Percentiles rank a stretch among this genome's conserved stretches.
Conservation (phyloP, 2,888 invertebrate species). For the Furcula furcula region DNA sequence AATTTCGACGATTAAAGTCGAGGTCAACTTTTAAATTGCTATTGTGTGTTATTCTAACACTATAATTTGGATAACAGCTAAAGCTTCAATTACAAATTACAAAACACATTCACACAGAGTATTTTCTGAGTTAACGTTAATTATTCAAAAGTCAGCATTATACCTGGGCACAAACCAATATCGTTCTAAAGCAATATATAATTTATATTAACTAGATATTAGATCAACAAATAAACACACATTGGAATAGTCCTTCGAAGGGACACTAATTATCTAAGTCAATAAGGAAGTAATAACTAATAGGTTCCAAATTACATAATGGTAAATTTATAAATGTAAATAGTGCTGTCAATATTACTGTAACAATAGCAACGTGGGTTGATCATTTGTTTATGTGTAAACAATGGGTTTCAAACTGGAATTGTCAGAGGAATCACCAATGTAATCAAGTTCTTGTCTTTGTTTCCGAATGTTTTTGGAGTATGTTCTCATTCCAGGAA, state of each 20-base stretch:
- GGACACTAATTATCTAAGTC: neutral
- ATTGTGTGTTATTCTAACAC: constrained; percentile 5
- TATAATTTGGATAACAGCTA: constrained; percentile 3
- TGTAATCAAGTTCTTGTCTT: neutral
- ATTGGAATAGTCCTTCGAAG: neutral
- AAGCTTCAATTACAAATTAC: too few relatives aligned
- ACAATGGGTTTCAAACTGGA: constrained; percentile 38
- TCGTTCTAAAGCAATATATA: too few relatives aligned
- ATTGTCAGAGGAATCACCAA: neutral
- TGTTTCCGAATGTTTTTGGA: too few relatives aligned
- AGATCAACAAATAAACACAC: neutral
- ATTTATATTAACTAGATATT: too few relatives aligned
- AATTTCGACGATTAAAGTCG: constrained; percentile 30
- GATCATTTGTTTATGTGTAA: constrained; percentile 35
- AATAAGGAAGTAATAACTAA: constrained; percentile 14
- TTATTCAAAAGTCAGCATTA: too few relatives aligned
- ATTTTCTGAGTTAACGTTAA: too few relatives aligned
- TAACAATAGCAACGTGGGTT: constrained; percentile 39
- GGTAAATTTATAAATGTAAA: constrained; percentile 12
- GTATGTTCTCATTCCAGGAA: too few relatives aligned
- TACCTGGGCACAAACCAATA: too few relatives aligned
- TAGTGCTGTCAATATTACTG: constrained; percentile 21
- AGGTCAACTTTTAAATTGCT: constrained; percentile 19
- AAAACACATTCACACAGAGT: too few relatives aligned
- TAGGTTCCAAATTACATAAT: constrained; percentile 7